Evolutionary conservation across 2,113 vertebrate genomes (phyloP), one percentile per base, ranked within the genome.

Genomic region (Ceyx melanurus): DNA sequence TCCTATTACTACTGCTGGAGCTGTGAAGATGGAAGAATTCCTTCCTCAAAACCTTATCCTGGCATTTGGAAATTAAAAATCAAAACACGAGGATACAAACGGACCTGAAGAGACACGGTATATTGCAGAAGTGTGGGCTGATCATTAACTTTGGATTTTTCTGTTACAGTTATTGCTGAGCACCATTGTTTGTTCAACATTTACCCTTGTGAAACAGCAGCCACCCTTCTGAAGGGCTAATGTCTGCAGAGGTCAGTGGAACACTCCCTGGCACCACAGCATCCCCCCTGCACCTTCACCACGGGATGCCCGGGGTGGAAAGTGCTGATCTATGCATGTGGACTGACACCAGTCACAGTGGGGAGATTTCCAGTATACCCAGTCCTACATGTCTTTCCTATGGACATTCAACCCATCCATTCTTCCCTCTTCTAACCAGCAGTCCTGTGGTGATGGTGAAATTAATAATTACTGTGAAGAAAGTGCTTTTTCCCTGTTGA

Each of bases 141-240:
- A 37, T 37, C 84, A 96, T 95, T 94, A 95, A 87, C 90, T 96
- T 93, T 96, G 84, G 66, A 94, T 93, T 95, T 96, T 95, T 96
- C 90, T 96, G 83, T 92, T 93, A 76, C 71, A 92, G 67, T 90
- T 90, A 91, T 92, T 95, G n/a, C 7, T 94, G 80, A 92, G 70
- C 71, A 95, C 64, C 76, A 94, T 51, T 8, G 93, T 97, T 96
- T 96, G 80, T 96, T 96, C 93, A 88, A 92, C 20, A 57, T 92
- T 91, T 82, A n/a, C 78, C 75, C 72, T 50, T 72, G 71, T 40
- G 42, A 94, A 97, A 91, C 40, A 64, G 7, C 13, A 64, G 58
- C 68, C 18, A 60, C 5, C 3, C 11, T 94, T 92, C 79, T 31
- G 74, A 71, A 66, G 37, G 25, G 13, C 23, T 15, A 10, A 42